A percentile compares a stretch with the other conserved stretches of the same genome.
These are phyloP conservation scores for Ctenicera cuprea DNA, from an alignment of 2,888 invertebrate genomes.

Conservation along the genomic window DNA sequence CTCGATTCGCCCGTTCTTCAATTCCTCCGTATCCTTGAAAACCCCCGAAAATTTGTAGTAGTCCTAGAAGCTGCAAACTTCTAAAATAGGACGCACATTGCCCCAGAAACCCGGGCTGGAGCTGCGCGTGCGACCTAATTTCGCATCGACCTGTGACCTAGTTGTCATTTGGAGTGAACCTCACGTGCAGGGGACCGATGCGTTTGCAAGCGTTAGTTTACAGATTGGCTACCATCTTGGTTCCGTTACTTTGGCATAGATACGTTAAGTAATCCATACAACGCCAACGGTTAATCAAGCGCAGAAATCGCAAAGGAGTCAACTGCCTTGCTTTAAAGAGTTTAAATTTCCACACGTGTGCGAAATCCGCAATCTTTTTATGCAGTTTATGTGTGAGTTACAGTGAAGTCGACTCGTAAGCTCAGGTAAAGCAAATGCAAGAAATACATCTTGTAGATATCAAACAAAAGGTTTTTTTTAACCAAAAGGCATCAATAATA, in stretches of 20 bases:
- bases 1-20: slow-evolving; percentile 1
- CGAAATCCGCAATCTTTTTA: background rate
- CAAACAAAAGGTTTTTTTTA: too few species aligned
- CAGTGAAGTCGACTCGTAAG: too few species aligned
- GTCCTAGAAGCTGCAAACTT: slow-evolving; percentile 43
- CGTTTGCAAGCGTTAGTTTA: slow-evolving; percentile 47
- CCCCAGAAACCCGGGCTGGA: slow-evolving; percentile 59
- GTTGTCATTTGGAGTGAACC: slow-evolving; percentile 52
- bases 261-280: slow-evolving; percentile 45
- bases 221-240: slow-evolving; percentile 17
- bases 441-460: too few species aligned
- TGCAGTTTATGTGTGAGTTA: too few species aligned
- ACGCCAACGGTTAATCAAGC: slow-evolving; percentile 44
- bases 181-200: slow-evolving; percentile 47
- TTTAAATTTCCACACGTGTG: slow-evolving; percentile 15
- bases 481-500: too few species aligned
- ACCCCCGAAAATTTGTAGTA: slow-evolving; percentile 2
- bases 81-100: slow-evolving; percentile 53
- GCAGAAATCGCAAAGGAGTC: background rate
- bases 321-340: slow-evolving; percentile 19
- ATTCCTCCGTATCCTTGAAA: slow-evolving; percentile 1
- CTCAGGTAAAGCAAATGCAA: background rate
- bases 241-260: slow-evolving; percentile 50
- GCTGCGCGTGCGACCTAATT: slow-evolving; percentile 60
- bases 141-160: slow-evolving; percentile 60